Evolutionary conservation across 2,113 vertebrate genomes (phyloP).

Genomic region (Coregonus clupeaformis): DNA sequence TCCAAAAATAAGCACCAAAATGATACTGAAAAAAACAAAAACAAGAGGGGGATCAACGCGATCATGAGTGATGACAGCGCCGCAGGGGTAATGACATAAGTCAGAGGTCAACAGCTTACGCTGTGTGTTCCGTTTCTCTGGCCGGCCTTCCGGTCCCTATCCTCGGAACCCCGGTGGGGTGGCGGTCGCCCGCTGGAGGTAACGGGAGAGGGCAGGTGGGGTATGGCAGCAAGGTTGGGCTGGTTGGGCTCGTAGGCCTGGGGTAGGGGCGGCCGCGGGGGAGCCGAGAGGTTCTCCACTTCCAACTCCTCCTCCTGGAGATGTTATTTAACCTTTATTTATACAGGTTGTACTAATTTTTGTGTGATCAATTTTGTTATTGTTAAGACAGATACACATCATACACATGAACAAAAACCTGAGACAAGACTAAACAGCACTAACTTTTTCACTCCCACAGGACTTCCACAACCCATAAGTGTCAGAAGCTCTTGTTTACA

Average conservation of each 20-base stretch:
- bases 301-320: conserved; percentile 85
- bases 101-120: conserved; percentile 83
- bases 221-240: conserved; percentile 74
- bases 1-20: conserved; percentile 20
- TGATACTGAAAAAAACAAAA: conserved; percentile 22
- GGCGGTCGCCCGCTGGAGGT: conserved; percentile 56
- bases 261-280: conserved; percentile 97
- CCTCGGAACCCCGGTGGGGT: conserved; percentile 4
- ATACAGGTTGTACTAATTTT: no score
- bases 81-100: background rate
- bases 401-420: no score
- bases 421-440: no score
- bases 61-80: background rate
- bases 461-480: no score
- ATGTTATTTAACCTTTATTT: conserved; percentile 45
- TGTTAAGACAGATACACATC: no score
- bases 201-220: conserved; percentile 43
- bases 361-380: no score
- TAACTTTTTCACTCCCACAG: no score
- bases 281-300: conserved; percentile 72
- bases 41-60: conserved; percentile 15
- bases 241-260: conserved; percentile 84
- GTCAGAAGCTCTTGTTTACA: no score
- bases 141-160: conserved; percentile 67
- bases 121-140: conserved; percentile 90